Conservation (phyloP, 2,888 invertebrate genomes). For the Luperina testacea region DNA sequence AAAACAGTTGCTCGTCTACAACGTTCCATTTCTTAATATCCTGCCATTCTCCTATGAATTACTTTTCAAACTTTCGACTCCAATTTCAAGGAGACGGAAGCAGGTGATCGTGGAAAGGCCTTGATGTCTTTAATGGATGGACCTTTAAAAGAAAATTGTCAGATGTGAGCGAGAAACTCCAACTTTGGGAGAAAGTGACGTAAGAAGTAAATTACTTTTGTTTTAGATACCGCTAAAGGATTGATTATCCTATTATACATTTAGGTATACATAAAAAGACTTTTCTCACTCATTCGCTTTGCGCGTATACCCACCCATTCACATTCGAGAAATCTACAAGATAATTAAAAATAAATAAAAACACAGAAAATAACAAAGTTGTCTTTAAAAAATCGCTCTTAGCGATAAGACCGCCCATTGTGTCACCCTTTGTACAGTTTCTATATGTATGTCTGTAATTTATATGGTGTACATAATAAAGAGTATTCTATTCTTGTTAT, state of each 20-base stretch:
- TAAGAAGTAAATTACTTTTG: constrained; percentile 44
- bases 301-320: neutral
- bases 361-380: neutral
- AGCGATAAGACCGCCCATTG: too few relatives aligned
- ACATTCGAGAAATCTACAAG: neutral
- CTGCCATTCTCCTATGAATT: constrained; percentile 13
- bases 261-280: neutral
- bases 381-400: too few relatives aligned
- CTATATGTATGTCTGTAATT: too few relatives aligned
- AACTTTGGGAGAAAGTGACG: constrained; percentile 10
- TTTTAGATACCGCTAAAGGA: constrained; percentile 21
- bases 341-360: neutral
- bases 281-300: neutral
- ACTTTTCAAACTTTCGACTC: constrained; percentile 43
- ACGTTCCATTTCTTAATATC: constrained; percentile 18
- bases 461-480: too few relatives aligned
- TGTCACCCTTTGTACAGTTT: too few relatives aligned
- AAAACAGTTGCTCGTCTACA: neutral
- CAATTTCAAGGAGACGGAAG: constrained; percentile 33
- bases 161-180: constrained; percentile 20
- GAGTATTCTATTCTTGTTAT: neutral
- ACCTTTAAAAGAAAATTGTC: constrained; percentile 44
- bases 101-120: constrained; percentile 36
- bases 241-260: constrained; percentile 1
- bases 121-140: constrained; percentile 33